A percentile compares a stretch with the other conserved stretches of the same genome.
Evolutionary conservation across 92 coral and sea anemone genomes (phyloP).

Genomic region (Zoanthus sansibaricus): DNA sequence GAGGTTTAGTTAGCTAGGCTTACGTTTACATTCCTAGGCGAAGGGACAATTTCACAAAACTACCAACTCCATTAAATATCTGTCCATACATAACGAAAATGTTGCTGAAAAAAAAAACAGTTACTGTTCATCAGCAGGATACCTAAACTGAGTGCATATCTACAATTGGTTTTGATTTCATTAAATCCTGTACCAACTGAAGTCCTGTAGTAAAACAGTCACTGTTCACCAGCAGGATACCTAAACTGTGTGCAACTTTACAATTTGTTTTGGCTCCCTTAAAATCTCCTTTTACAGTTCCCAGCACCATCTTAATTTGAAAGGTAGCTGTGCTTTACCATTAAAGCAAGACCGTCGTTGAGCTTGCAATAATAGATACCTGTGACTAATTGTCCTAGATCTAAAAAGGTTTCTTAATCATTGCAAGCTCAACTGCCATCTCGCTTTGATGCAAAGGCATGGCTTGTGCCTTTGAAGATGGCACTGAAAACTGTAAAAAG

Average conservation of each 20-base stretch:
- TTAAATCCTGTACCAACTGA: not conserved
- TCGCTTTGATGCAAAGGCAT: slow-evolving; percentile 19
- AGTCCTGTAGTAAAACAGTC: not conserved
- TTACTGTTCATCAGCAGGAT: not conserved
- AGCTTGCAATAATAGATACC: slow-evolving; percentile 4
- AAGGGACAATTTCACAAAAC: slow-evolving; percentile 1
- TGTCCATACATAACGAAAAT: slow-evolving; percentile 1
- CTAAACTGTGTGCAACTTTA: not conserved
- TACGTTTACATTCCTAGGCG: not conserved
- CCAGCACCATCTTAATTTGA: slow-evolving; percentile 13
- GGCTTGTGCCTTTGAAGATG: slow-evolving; percentile 5
- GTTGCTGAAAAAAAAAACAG: slow-evolving; percentile 1
- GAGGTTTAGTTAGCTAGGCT: not conserved
- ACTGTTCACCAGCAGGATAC: not conserved
- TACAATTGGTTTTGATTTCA: not conserved
- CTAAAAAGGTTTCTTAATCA: not conserved
- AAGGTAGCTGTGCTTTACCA: slow-evolving; percentile 12
- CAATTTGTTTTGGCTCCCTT: slow-evolving; percentile 5
- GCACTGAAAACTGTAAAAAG: slow-evolving; percentile 17
- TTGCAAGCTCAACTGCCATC: slow-evolving; percentile 15
- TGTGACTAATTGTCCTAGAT: slow-evolving; percentile 18
- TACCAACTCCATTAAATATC: slow-evolving; percentile 3
- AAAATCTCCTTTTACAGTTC: slow-evolving; percentile 14
- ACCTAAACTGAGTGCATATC: not conserved
- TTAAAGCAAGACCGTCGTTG: not conserved